A percentile compares a stretch with the other conserved stretches of the same genome.
These are phyloP conservation scores for Semotilus atromaculatus DNA, from an alignment of 2,797 vertebrate genomes.

Conservation along the genomic window DNA sequence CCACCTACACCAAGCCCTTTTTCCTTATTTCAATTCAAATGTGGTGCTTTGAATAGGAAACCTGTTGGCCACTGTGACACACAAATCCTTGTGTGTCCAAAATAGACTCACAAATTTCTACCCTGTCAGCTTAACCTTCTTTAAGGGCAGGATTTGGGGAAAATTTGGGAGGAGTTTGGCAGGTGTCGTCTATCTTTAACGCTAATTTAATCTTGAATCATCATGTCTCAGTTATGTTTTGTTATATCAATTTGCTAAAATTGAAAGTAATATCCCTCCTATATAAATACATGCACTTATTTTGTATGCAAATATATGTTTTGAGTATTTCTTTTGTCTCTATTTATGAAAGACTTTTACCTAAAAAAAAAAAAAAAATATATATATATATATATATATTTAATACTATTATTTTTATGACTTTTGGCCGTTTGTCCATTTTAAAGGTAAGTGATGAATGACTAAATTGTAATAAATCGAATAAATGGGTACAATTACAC, in stretches of 20 bases:
- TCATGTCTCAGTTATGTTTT: background rate
- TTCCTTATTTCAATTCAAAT: constrained; percentile 48
- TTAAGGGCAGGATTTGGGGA: constrained; percentile 60
- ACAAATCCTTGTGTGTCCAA: constrained; percentile 67
- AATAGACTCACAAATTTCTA: constrained; percentile 70
- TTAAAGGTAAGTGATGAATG: background rate
- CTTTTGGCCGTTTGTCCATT: background rate
- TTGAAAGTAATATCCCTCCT: background rate
- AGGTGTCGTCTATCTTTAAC: constrained; percentile 12
- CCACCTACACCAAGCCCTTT: constrained; percentile 79
- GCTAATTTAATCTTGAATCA: constrained; percentile 52
- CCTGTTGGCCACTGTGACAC: constrained; percentile 60
- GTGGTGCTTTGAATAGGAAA: constrained; percentile 6
- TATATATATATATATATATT: too few relatives aligned
- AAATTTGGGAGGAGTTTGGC: constrained; percentile 4
- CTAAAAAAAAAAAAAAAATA: too few relatives aligned
- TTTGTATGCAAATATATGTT: background rate
- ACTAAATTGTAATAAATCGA: background rate
- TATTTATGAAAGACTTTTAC: background rate
- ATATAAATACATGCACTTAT: background rate
- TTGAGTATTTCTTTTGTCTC: background rate
- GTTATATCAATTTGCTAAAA: background rate
- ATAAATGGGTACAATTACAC: background rate
- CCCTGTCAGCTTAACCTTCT: constrained; percentile 63
- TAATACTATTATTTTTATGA: background rate